phyloP scores from a whole-genome alignment of 2,888 invertebrate genomes.

The Exephanes ischioxanthus region DNA sequence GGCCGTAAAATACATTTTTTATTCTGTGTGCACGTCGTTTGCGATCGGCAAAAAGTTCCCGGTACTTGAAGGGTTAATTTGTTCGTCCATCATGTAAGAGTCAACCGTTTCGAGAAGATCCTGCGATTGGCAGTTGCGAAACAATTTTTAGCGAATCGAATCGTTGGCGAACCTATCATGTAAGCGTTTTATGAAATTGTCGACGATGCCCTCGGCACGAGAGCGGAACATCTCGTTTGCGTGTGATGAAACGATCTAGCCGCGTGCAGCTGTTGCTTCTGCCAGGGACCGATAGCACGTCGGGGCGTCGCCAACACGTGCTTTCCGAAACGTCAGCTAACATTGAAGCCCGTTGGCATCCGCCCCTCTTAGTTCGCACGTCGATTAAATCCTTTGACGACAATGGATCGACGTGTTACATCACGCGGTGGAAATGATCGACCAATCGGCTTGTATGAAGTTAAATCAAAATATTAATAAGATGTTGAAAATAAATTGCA shows the following conservation, averaged over 20 bases:
- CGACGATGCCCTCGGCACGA: neutral
- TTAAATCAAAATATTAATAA: neutral
- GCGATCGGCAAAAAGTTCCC: no score
- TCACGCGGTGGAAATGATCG: neutral
- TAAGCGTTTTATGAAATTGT: neutral
- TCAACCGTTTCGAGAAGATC: no score
- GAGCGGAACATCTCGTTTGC: neutral
- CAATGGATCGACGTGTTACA: neutral
- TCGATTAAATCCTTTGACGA: conserved; percentile 27
- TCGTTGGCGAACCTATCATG: no score
- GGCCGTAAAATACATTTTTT: no score
- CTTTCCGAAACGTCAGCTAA: conserved; percentile 14
- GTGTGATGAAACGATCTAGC: neutral
- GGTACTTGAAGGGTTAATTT: no score
- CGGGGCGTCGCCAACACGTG: conserved; percentile 16
- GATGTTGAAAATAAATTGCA: no score
- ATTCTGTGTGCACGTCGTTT: no score
- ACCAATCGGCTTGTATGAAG: neutral
- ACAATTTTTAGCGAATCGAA: neutral
- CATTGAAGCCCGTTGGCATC: neutral
- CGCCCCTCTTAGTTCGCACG: conserved; percentile 19
- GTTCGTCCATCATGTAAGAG: no score
- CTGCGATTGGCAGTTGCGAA: neutral
- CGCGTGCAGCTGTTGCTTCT: conserved; percentile 20
- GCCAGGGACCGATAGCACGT: conserved; percentile 1